Evolutionary conservation across 2,113 vertebrate genomes (phyloP).

Genomic region (Agelaius phoeniceus): DNA sequence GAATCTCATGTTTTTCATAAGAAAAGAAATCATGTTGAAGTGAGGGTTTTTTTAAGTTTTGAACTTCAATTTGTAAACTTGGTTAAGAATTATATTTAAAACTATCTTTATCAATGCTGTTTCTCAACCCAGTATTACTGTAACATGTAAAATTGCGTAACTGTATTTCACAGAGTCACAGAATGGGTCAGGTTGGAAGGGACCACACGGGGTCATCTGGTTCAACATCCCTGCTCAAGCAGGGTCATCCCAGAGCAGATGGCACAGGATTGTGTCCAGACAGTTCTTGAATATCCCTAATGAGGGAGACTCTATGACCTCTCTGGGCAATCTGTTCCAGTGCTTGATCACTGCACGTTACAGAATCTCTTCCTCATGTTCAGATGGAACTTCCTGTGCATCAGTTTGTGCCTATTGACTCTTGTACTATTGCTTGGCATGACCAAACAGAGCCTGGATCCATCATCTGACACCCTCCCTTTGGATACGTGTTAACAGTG

Average conservation of each 20-base stretch:
- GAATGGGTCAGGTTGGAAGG: background rate
- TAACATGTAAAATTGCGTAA: background rate
- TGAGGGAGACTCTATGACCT: no score
- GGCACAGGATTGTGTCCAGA: background rate
- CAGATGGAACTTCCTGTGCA: background rate
- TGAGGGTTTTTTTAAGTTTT: rapidly evolving
- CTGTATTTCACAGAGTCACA: background rate
- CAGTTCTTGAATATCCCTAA: background rate
- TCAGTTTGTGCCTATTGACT: rapidly evolving
- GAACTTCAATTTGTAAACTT: background rate
- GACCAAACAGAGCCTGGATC: background rate
- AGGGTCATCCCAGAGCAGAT: background rate
- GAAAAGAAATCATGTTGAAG: background rate
- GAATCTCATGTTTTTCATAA: slow-evolving; percentile 6
- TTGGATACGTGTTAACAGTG: background rate
- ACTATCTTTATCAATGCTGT: background rate
- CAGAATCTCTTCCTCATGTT: background rate
- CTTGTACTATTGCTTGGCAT: rapidly evolving
- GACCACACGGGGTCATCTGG: background rate
- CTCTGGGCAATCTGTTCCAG: background rate
- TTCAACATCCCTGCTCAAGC: background rate
- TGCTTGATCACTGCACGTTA: background rate
- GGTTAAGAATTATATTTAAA: background rate
- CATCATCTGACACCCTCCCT: background rate
- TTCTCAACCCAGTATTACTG: background rate